Evolutionary conservation across 2,113 vertebrate genomes (phyloP), one percentile per base, ranked within the genome.

Genomic region (Pygoscelis antarcticus): DNA sequence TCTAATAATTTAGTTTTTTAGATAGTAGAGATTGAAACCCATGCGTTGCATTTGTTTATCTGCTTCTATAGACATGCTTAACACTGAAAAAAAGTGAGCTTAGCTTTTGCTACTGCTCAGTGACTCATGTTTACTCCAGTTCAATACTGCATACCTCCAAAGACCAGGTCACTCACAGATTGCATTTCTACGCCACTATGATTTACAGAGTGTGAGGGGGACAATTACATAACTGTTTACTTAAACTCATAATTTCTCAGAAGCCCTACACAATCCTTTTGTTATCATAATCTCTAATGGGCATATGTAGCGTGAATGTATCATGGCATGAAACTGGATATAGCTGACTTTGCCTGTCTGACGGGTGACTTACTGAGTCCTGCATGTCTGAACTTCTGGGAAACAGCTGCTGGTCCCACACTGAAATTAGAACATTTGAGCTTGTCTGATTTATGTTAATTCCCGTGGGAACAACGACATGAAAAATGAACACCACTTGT

Each of bases 361-460:
- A 96, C 95, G 97, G 92, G 93, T 97, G 97, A 98, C 97, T 98
- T 96, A 97, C 70, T 34, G 85, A 98, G 93, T 57, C 85, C 96
- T 82, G 96, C 89, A 91, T 97, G 96, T 97, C 97, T 98, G 97
- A 96, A 98, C 96, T 97, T 98, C 98, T 98, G 97, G 96, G 97
- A 97, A 98, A 98, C 98, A 98, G 98, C 98, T 98, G 98, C 96
- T 95, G 93, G 97, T 97, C 97, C 95, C 97, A 97, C 97, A 97
- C 60, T 95, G 97, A 98, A 98, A 98, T 97, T 74, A 98, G 97
- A 98, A 97, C 95, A 97, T 97, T 97, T 96, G 98, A 96, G 96
- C 97, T 98, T 40, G 3, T 97, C 97, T 98, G 98, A 98, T 98
- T 98, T 98, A 98, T 97, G 97, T 97, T 97, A 97, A 97, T 96